A percentile compares a stretch with the other conserved stretches of the same genome.
phyloP scores from a whole-genome alignment of 1,140 invertebrate species.

The Matsumurasca onukii region DNA sequence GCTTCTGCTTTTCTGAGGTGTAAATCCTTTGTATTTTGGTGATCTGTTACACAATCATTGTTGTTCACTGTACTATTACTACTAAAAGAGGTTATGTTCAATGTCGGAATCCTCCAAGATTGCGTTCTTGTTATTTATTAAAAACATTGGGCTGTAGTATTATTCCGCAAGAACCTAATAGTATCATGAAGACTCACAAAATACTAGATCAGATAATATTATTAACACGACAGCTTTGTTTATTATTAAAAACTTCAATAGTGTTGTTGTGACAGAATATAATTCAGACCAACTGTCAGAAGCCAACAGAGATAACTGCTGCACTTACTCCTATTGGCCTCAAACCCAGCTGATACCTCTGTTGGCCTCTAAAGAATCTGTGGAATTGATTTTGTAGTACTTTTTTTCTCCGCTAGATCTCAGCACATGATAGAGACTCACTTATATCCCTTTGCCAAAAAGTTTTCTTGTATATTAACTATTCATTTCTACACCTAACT shows the following conservation, averaged over 20 bases:
- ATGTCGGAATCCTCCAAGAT: no score
- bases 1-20: slow-evolving; percentile 24
- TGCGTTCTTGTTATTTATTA: no score
- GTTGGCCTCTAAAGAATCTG: neutral
- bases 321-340: neutral
- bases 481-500: no score
- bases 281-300: neutral
- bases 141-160: no score
- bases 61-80: no score
- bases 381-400: neutral
- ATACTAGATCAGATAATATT: no score
- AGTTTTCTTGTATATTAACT: neutral
- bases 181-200: no score
- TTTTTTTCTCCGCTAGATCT: neutral
- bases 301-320: neutral
- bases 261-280: neutral
- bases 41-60: no score
- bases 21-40: neutral
- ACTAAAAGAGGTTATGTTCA: no score
- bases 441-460: neutral
- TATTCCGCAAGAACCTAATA: no score
- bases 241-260: neutral
- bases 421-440: neutral
- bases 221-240: no score
- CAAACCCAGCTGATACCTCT: neutral